Conservation (phyloP, 2,797 vertebrate species). For the Thalassophryne amazonica region DNA sequence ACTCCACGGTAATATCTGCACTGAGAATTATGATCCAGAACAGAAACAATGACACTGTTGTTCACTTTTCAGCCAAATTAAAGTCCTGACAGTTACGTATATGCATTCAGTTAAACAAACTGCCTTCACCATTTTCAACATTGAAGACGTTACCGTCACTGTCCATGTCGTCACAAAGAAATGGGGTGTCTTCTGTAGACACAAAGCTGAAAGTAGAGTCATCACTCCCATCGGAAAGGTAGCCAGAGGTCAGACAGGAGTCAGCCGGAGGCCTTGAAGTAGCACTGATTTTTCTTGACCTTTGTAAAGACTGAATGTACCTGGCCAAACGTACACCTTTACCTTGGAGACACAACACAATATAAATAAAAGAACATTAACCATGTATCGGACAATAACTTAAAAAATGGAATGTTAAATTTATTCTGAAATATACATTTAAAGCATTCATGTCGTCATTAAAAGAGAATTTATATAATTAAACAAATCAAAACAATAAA, state of each 20-base stretch:
- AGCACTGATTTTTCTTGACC: slow-evolving; percentile 60
- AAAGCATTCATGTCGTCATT: no score
- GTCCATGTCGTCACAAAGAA: slow-evolving; percentile 84
- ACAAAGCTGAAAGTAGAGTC: slow-evolving; percentile 74
- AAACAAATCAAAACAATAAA: no score
- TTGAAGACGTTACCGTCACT: slow-evolving; percentile 84
- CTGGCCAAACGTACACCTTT: slow-evolving; percentile 81
- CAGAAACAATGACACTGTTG: no score
- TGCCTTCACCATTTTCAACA: no score
- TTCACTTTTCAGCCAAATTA: no score
- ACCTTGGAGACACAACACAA: slow-evolving; percentile 60
- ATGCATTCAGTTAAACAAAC: no score
- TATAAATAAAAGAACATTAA: accelerated
- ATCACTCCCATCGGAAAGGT: slow-evolving; percentile 81
- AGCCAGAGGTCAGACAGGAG: slow-evolving; percentile 74
- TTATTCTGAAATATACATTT: no score
- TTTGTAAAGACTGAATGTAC: slow-evolving; percentile 82
- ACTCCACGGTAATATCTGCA: no score
- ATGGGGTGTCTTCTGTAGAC: slow-evolving; percentile 78
- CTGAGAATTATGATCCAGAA: no score
- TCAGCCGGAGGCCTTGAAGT: slow-evolving; percentile 57
- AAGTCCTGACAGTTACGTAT: no score
- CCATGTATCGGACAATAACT: neutral
- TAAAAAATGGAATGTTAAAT: no score
- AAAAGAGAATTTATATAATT: no score